A percentile compares a stretch with the other conserved stretches of the same genome.
Conservation (phyloP, 2,797 vertebrate species). For the Pipistrellus pygmaeus region DNA sequence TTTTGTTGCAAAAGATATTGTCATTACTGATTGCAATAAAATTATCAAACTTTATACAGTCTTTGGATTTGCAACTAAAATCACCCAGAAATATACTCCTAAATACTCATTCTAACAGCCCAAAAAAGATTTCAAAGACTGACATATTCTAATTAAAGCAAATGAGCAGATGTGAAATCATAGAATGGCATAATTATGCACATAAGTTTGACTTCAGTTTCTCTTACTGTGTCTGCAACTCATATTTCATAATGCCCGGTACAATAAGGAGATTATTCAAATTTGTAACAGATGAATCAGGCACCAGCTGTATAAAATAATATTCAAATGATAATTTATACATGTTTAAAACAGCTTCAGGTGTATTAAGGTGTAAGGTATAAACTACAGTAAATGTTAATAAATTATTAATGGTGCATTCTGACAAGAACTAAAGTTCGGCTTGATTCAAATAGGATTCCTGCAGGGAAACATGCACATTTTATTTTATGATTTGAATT, state of each 20-base stretch:
- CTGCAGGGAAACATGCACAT: slow-evolving; percentile 59
- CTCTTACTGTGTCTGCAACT: background rate
- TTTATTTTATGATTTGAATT: slow-evolving; percentile 74
- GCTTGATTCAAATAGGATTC: slow-evolving; percentile 68
- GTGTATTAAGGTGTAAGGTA: slow-evolving; percentile 63
- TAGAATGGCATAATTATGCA: slow-evolving; percentile 62
- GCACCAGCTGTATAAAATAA: slow-evolving; percentile 21
- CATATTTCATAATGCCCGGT: background rate
- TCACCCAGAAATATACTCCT: slow-evolving; percentile 47
- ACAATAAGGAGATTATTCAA: background rate
- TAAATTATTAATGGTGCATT: slow-evolving; percentile 67
- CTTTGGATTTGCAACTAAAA: slow-evolving; percentile 56
- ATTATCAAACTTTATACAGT: background rate
- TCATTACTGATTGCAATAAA: slow-evolving; percentile 12
- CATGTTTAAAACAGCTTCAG: slow-evolving; percentile 65
- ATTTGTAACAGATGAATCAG: background rate
- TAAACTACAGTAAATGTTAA: slow-evolving; percentile 49
- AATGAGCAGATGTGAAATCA: slow-evolving; percentile 64
- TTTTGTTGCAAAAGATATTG: slow-evolving; percentile 55
- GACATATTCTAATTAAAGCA: slow-evolving; percentile 83
- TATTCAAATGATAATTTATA: slow-evolving; percentile 64
- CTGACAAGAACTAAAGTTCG: slow-evolving; percentile 66
- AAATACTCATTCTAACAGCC: slow-evolving; percentile 54
- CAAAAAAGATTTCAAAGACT: slow-evolving; percentile 75
- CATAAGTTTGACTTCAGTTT: slow-evolving; percentile 49